These are phyloP conservation scores for Zaprionus lineosus DNA, from an alignment of 2,888 invertebrate species.

Conservation along the genomic window DNA sequence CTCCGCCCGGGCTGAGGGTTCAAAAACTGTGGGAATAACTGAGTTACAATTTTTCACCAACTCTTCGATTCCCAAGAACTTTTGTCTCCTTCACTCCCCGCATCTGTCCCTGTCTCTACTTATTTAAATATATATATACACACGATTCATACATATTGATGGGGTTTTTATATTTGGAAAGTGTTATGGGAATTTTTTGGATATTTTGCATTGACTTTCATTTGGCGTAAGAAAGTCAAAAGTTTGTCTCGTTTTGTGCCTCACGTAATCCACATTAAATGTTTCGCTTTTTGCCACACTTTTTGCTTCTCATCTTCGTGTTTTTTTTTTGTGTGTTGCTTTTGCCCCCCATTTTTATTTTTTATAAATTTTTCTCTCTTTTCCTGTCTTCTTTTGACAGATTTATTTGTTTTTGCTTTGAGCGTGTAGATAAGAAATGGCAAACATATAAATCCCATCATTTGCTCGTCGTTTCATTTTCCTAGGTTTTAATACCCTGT, in stretches of 20 bases:
- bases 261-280: slow-evolving; percentile 57
- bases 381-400: slow-evolving; percentile 37
- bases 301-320: background rate
- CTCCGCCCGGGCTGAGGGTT: background rate
- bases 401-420: slow-evolving; percentile 44
- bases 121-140: no score
- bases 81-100: no score
- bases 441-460: slow-evolving; percentile 40
- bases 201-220: slow-evolving; percentile 50
- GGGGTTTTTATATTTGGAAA: slow-evolving; percentile 25
- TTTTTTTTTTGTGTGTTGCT: background rate
- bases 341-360: slow-evolving; percentile 1
- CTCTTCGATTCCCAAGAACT: slow-evolving; percentile 16
- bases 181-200: slow-evolving; percentile 25
- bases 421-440: slow-evolving; percentile 42
- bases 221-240: slow-evolving; percentile 43
- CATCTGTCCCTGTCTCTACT: no score
- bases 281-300: slow-evolving; percentile 20
- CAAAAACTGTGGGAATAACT: slow-evolving; percentile 3
- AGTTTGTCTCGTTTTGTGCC: slow-evolving; percentile 34
- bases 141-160: no score
- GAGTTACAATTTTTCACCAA: background rate
- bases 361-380: no score
- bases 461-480: no score
- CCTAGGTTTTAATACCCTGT: no score